Conservation (phyloP, 2,797 vertebrate species). For the Momotus momota region DNA sequence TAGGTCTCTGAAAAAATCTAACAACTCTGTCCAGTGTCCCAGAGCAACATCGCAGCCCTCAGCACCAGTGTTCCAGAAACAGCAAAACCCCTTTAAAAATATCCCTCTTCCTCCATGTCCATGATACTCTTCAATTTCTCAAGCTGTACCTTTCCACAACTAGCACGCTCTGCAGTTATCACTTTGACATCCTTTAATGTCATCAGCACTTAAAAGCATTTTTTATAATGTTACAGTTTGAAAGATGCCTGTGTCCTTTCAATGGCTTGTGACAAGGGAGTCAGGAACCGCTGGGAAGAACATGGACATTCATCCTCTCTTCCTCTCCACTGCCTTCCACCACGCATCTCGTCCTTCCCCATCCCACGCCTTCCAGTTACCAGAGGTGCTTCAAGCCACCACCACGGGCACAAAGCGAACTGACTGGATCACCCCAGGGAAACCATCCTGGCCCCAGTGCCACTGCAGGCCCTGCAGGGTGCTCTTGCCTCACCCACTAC, state of each 20-base stretch:
- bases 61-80: neutral
- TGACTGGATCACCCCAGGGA: neutral
- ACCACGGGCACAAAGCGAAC: fast-evolving
- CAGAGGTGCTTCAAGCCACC: neutral
- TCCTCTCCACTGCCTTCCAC: neutral
- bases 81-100: neutral
- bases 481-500: fast-evolving
- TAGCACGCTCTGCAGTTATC: neutral
- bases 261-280: neutral
- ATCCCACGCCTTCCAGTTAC: neutral
- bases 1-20: neutral
- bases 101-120: neutral
- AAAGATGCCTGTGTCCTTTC: neutral
- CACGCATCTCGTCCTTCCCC: neutral
- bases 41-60: neutral
- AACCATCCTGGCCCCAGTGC: neutral
- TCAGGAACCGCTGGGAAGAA: neutral
- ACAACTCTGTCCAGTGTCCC: neutral
- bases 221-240: neutral
- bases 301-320: neutral
- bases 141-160: neutral
- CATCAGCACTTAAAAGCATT: neutral
- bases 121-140: neutral
- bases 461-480: neutral
- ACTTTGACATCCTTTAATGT: neutral